A percentile compares a stretch with the other conserved stretches of the same genome.
These are phyloP conservation scores for Columba janthina DNA, from an alignment of 2,113 vertebrate genomes.

Conservation along the genomic window DNA sequence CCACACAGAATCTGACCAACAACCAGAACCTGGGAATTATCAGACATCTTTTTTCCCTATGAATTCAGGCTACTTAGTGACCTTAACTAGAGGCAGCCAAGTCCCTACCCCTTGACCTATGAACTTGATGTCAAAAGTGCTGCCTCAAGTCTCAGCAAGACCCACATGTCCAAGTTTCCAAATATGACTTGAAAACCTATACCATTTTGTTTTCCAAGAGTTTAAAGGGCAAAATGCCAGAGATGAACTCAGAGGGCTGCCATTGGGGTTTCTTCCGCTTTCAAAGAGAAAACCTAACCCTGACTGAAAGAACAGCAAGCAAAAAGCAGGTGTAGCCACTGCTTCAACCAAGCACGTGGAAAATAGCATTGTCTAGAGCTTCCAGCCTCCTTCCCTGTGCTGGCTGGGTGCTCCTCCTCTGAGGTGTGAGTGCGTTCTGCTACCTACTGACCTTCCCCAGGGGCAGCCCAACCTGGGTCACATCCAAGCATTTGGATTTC, in stretches of 20 bases:
- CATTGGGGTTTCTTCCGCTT: accelerated
- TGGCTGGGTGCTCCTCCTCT: accelerated
- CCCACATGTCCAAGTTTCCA: neutral
- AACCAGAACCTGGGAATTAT: neutral
- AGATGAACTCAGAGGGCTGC: neutral
- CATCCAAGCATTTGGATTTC: neutral
- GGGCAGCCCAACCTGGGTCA: neutral
- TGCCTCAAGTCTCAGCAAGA: neutral
- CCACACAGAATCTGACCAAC: neutral
- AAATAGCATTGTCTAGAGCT: accelerated
- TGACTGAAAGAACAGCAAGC: neutral
- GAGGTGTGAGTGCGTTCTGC: neutral
- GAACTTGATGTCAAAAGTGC: neutral
- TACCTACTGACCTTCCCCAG: neutral
- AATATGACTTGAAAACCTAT: neutral
- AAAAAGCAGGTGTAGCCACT: neutral
- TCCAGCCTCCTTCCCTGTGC: neutral
- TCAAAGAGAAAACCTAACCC: neutral
- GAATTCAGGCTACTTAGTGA: neutral
- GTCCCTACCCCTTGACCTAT: neutral
- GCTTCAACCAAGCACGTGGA: neutral
- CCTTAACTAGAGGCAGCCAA: neutral
- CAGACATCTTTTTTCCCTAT: neutral
- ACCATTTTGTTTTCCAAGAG: neutral
- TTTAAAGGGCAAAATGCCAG: neutral